These are phyloP conservation scores for Pogonus chalceus DNA, from an alignment of 1,140 invertebrate genomes.

Conservation along the genomic window DNA sequence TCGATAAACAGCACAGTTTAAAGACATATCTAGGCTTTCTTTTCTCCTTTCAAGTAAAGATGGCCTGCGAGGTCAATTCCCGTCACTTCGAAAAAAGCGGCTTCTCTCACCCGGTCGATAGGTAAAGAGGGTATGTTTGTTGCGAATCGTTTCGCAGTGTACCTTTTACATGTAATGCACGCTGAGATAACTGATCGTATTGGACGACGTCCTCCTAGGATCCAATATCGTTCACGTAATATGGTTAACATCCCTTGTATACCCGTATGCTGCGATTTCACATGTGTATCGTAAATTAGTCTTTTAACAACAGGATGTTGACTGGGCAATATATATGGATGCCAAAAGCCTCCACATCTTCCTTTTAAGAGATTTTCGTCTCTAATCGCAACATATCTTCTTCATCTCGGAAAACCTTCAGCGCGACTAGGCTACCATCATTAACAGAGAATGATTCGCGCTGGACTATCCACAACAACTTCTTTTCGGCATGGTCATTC, in stretches of 20 bases:
- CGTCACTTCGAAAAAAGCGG: constrained; percentile 24
- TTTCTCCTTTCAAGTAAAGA: constrained; percentile 20
- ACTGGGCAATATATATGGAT: background rate
- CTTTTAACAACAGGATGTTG: background rate
- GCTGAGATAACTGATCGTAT: constrained; percentile 21
- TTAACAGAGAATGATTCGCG: too few relatives aligned
- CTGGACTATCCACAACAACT: too few relatives aligned
- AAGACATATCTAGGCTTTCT: constrained; percentile 25
- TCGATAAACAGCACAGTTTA: constrained; percentile 30
- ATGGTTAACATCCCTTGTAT: constrained; percentile 14
- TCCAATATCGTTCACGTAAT: constrained; percentile 25
- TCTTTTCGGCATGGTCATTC: background rate
- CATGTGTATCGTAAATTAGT: background rate
- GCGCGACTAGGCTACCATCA: too few relatives aligned
- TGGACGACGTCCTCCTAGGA: constrained; percentile 19
- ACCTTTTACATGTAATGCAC: constrained; percentile 25
- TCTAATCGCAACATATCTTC: too few relatives aligned
- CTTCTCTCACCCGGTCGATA: constrained; percentile 22
- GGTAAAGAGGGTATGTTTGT: constrained; percentile 22
- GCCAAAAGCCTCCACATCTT: too few relatives aligned
- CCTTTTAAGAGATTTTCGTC: too few relatives aligned
- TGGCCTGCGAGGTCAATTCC: constrained; percentile 31
- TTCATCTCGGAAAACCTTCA: too few relatives aligned
- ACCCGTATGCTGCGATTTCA: constrained; percentile 14
- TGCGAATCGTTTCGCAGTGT: constrained; percentile 19